phyloP scores from a whole-genome alignment of 1,140 invertebrate species.

The Brachionus paranguensis region DNA sequence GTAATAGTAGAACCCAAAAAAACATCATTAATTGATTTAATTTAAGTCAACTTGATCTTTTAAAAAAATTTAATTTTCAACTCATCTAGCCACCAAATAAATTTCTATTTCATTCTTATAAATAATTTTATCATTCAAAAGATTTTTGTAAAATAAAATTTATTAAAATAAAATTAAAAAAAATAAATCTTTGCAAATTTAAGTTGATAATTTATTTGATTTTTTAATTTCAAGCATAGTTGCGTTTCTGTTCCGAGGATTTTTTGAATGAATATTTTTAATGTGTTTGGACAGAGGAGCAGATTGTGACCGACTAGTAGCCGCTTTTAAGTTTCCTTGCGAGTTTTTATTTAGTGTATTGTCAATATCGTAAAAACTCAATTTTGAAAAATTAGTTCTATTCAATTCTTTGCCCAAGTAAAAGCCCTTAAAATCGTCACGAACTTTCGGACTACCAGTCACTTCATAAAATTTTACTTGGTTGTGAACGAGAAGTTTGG shows the following conservation, averaged over 20 bases:
- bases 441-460: neutral
- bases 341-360: neutral
- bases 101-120: too few relatives aligned
- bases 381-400: neutral
- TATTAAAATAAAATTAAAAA: neutral
- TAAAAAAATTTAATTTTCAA: too few relatives aligned
- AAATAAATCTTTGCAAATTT: neutral
- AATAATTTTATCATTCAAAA: too few relatives aligned
- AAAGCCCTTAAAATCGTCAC: neutral
- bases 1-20: too few relatives aligned
- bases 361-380: neutral
- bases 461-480: conserved; percentile 20
- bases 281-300: neutral
- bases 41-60: too few relatives aligned
- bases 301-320: neutral
- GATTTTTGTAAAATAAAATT: neutral
- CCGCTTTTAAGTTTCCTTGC: neutral
- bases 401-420: neutral
- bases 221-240: conserved; percentile 9
- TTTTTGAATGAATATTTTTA: neutral
- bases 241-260: neutral
- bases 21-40: too few relatives aligned
- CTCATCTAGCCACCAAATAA: too few relatives aligned
- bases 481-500: conserved; percentile 39
- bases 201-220: neutral